Evolutionary conservation across 2,888 invertebrate species (phyloP).

Genomic region (Blastobasis lacticolella): DNA sequence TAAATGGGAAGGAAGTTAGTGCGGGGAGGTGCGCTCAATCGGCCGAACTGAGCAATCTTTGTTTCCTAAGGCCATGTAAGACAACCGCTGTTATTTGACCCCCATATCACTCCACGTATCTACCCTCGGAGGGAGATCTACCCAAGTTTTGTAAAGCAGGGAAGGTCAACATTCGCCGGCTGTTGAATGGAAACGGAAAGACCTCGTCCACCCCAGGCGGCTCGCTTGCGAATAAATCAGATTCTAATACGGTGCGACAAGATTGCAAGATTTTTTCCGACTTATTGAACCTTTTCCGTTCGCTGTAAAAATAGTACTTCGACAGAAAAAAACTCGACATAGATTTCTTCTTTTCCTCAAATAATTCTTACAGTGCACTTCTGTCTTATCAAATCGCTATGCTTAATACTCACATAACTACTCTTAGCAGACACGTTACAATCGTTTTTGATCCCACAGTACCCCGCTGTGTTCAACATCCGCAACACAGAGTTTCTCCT

Average conservation of each 20-base stretch:
- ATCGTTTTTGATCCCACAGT: too few relatives aligned
- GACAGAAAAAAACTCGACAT: too few relatives aligned
- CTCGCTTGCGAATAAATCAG: slow-evolving; percentile 63
- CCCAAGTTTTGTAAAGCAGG: slow-evolving; percentile 14
- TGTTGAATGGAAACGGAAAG: slow-evolving; percentile 36
- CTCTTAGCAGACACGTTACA: too few relatives aligned
- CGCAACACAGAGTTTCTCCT: too few relatives aligned
- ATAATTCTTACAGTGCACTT: too few relatives aligned
- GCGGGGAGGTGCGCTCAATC: slow-evolving; percentile 64
- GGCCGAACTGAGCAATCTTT: slow-evolving; percentile 66
- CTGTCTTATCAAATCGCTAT: too few relatives aligned
- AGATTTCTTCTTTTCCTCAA: too few relatives aligned
- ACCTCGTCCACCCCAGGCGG: slow-evolving; percentile 53
- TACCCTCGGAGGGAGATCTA: not conserved
- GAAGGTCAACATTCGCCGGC: slow-evolving; percentile 38
- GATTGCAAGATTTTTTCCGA: slow-evolving; percentile 60
- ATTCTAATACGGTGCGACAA: slow-evolving; percentile 62
- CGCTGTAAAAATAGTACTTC: slow-evolving; percentile 9
- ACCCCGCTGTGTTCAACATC: too few relatives aligned
- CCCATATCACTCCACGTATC: slow-evolving; percentile 26
- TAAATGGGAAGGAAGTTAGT: slow-evolving; percentile 73
- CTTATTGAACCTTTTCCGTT: slow-evolving; percentile 53
- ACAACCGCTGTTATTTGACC: slow-evolving; percentile 43
- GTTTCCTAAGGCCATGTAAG: slow-evolving; percentile 63
- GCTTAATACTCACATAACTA: too few relatives aligned